These are phyloP conservation scores for Anoura caudifer DNA, from an alignment of 2,113 vertebrate genomes.

Conservation along the genomic window DNA sequence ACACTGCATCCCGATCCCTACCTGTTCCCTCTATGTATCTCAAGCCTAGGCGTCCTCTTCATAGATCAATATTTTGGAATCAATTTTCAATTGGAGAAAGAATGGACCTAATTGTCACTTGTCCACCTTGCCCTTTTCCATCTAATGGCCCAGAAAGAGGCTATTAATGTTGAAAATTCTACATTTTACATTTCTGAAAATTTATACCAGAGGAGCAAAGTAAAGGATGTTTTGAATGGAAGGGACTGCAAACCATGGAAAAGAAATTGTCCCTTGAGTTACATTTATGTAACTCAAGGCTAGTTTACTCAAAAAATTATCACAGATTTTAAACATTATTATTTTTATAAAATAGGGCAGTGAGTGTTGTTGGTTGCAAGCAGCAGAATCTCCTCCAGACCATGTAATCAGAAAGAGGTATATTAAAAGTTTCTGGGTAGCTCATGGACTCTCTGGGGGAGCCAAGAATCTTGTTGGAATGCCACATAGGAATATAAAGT, in stretches of 20 bases:
- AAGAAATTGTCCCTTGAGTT: not conserved
- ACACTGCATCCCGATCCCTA: not conserved
- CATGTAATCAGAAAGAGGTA: not conserved
- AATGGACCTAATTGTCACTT: not conserved
- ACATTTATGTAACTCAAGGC: not conserved
- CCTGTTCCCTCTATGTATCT: not conserved
- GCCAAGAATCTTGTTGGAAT: not conserved
- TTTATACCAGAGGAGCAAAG: not conserved
- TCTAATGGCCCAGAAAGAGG: not conserved
- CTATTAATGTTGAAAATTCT: not conserved
- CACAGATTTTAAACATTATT: not conserved
- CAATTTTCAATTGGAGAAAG: not conserved
- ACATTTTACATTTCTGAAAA: not conserved
- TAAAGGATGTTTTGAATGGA: not conserved
- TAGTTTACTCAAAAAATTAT: not conserved
- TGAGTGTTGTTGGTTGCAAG: not conserved
- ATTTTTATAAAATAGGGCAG: not conserved
- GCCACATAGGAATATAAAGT: not conserved
- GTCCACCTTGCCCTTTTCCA: not conserved
- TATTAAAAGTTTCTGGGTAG: not conserved
- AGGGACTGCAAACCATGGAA: not conserved
- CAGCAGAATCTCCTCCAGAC: not conserved
- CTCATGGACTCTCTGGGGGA: not conserved
- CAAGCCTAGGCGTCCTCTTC: not conserved
- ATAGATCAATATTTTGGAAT: not conserved